Evolutionary conservation across 1,140 invertebrate species (phyloP).

Genomic region (Philopotamus ludificatus): DNA sequence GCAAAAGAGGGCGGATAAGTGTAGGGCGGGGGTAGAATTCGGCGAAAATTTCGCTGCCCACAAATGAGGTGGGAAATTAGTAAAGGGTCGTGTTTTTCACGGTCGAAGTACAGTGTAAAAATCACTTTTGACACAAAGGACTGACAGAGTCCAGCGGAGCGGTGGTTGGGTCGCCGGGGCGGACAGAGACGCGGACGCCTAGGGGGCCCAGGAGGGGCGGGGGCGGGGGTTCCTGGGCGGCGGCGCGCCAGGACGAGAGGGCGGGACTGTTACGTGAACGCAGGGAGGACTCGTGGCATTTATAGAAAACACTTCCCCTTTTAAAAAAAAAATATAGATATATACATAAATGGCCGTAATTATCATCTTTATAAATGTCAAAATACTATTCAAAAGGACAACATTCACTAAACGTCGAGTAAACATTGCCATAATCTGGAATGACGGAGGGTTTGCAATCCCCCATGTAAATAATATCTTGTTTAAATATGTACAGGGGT

Average conservation of each 20-base stretch:
- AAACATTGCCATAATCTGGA: too few species aligned
- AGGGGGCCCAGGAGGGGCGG: slow-evolving; percentile 39
- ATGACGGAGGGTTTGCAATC: too few species aligned
- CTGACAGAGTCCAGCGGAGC: slow-evolving; percentile 18
- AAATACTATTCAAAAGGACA: too few species aligned
- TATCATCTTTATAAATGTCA: too few species aligned
- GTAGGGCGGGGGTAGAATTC: not conserved
- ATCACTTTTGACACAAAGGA: not conserved
- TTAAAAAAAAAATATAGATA: not conserved
- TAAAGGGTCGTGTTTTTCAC: not conserved
- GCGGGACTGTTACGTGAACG: slow-evolving; percentile 24
- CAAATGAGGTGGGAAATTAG: not conserved
- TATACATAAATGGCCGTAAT: not conserved
- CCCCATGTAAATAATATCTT: too few species aligned
- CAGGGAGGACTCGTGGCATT: slow-evolving; percentile 41
- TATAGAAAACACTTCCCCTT: not conserved
- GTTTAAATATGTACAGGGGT: too few species aligned
- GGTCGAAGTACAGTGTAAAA: not conserved
- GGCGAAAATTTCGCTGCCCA: not conserved
- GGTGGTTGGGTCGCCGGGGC: slow-evolving; percentile 29
- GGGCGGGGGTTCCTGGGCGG: slow-evolving; percentile 47
- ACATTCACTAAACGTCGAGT: too few species aligned
- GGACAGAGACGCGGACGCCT: slow-evolving; percentile 32
- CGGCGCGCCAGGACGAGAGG: slow-evolving; percentile 43
- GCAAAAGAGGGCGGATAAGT: too few species aligned